phyloP scores from a whole-genome alignment of 2,113 vertebrate genomes.

The Mugil cephalus region DNA sequence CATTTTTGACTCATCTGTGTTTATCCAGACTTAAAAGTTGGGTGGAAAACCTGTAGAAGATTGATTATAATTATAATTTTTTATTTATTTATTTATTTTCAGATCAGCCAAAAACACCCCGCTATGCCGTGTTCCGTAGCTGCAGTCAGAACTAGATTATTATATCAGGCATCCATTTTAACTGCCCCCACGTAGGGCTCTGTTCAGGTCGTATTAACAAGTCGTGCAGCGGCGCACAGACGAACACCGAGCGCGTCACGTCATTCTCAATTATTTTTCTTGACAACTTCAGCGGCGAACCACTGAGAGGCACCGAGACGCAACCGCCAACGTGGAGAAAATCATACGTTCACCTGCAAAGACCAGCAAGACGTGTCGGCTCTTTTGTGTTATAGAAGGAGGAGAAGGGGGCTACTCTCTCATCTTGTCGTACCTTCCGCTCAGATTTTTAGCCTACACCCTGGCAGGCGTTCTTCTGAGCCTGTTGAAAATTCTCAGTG shows the following conservation, averaged over 20 bases:
- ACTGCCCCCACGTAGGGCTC: accelerated
- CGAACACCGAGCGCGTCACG: background rate
- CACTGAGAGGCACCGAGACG: conserved; percentile 7
- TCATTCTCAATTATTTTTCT: conserved; percentile 15
- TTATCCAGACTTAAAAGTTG: background rate
- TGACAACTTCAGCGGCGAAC: conserved; percentile 1
- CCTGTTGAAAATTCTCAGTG: conserved; percentile 53
- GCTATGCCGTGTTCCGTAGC: background rate
- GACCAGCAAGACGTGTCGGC: conserved; percentile 8
- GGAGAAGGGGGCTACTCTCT: conserved; percentile 52
- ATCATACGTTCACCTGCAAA: conserved; percentile 37
- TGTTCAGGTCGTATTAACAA: conserved; percentile 7
- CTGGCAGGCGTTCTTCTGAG: conserved; percentile 33
- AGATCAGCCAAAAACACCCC: background rate
- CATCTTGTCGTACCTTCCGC: conserved; percentile 43
- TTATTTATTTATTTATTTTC: too few relatives aligned
- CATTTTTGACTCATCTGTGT: background rate
- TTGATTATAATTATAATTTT: too few relatives aligned
- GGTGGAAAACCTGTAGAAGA: background rate
- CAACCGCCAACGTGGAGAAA: background rate
- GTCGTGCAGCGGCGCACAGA: background rate
- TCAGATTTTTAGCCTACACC: conserved; percentile 39
- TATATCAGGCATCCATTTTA: background rate
- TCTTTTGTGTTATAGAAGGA: conserved; percentile 43
- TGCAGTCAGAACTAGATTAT: background rate